Conservation (phyloP, 2,113 vertebrate species). For the Tyto alba region DNA sequence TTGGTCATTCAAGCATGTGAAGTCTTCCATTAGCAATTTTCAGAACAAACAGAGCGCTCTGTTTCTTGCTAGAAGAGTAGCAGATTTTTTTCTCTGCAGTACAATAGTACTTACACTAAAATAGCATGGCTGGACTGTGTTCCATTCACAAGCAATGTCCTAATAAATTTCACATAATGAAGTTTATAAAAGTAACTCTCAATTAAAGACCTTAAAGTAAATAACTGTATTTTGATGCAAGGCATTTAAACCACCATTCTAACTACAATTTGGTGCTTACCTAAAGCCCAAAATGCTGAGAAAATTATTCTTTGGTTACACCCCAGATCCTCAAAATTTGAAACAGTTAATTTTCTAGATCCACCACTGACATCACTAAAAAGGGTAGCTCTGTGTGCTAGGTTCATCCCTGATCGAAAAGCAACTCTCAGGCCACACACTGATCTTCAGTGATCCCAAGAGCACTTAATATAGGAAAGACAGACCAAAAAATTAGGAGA, state of each 20-base stretch:
- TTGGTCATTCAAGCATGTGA: background rate
- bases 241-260: background rate
- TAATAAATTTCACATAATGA: background rate
- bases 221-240: background rate
- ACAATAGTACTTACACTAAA: background rate
- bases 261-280: background rate
- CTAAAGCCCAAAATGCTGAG: background rate
- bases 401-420: background rate
- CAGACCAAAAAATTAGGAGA: background rate
- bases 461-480: background rate
- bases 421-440: background rate
- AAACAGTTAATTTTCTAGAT: background rate
- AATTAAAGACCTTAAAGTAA: background rate
- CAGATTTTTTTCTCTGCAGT: background rate
- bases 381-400: background rate
- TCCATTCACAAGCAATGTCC: background rate
- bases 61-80: background rate
- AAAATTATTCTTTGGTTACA: background rate
- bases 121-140: background rate
- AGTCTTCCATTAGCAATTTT: slow-evolving; percentile 10
- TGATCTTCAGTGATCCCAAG: background rate
- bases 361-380: background rate
- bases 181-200: background rate
- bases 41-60: background rate
- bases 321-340: background rate